Percentiles rank a stretch among this genome's conserved stretches.
Conservation (phyloP, 2,888 invertebrate genomes). For the Parnassius orleans region DNA sequence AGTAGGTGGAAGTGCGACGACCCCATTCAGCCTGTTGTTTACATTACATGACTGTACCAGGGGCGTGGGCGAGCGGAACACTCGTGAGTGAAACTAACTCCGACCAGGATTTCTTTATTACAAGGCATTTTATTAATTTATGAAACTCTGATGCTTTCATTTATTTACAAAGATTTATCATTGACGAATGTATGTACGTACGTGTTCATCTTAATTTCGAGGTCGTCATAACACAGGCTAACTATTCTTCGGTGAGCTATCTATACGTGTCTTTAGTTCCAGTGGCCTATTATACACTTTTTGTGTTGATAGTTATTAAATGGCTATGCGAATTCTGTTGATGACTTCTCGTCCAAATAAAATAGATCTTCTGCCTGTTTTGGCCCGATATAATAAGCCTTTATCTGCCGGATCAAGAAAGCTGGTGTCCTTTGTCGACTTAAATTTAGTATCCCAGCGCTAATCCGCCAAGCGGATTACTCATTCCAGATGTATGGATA, state of each 20-base stretch:
- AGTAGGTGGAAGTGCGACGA: constrained; percentile 62
- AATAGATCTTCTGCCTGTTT: not conserved
- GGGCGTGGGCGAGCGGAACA: constrained; percentile 33
- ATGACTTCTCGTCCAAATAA: not conserved
- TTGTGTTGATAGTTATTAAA: too few species aligned
- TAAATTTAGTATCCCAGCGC: constrained; percentile 46
- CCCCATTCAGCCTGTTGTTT: constrained; percentile 48
- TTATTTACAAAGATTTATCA: not conserved
- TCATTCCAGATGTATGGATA: constrained; percentile 55
- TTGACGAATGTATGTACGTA: not conserved
- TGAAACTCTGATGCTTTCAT: constrained; percentile 14
- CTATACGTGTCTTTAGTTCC: too few species aligned
- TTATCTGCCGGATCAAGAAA: constrained; percentile 14
- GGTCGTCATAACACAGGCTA: not conserved
- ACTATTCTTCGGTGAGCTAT: not conserved
- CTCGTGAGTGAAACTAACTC: constrained; percentile 31
- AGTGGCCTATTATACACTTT: too few species aligned
- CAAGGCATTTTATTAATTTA: constrained; percentile 17
- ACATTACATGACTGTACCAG: constrained; percentile 31
- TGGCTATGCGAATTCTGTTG: too few species aligned
- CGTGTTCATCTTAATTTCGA: not conserved
- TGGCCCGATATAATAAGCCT: constrained; percentile 1
- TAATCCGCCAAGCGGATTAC: constrained; percentile 42
- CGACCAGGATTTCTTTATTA: constrained; percentile 17
- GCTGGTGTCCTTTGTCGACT: constrained; percentile 35